phyloP scores from a whole-genome alignment of 2,113 vertebrate species.

The Rallus limicola region DNA sequence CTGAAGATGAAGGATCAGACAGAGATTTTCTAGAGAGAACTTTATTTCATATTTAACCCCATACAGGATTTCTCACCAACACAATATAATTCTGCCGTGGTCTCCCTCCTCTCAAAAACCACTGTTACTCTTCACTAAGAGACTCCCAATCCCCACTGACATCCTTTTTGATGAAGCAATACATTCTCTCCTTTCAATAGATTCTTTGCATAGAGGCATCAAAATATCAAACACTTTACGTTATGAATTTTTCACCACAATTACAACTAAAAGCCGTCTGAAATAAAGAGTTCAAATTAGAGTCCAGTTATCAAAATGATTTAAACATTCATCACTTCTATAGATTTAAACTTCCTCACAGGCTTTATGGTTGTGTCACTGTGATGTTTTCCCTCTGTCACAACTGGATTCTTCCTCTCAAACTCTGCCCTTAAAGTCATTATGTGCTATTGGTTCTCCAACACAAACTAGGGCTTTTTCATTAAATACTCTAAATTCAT shows the following conservation, averaged over 20 bases:
- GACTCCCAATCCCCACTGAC: background rate
- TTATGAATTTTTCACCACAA: background rate
- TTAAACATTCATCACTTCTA: background rate
- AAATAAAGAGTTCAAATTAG: background rate
- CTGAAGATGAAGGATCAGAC: background rate
- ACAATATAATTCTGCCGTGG: background rate
- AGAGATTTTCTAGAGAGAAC: background rate
- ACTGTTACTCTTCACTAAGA: background rate
- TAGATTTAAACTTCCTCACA: background rate
- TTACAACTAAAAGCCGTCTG: background rate
- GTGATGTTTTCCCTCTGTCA: background rate
- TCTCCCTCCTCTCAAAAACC: background rate
- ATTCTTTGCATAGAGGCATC: background rate
- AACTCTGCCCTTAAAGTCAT: background rate
- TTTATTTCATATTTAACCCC: background rate
- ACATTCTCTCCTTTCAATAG: background rate
- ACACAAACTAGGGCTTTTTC: background rate
- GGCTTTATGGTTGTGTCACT: background rate
- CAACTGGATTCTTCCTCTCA: background rate
- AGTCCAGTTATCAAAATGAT: background rate
- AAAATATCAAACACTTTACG: background rate
- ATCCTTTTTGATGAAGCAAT: background rate
- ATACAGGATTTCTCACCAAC: background rate
- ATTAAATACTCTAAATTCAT: slow-evolving; percentile 22
- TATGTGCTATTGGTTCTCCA: background rate